Percentiles rank a stretch among this genome's conserved stretches.
Conservation (phyloP, 2,797 vertebrate species). For the Acomys russatus region DNA sequence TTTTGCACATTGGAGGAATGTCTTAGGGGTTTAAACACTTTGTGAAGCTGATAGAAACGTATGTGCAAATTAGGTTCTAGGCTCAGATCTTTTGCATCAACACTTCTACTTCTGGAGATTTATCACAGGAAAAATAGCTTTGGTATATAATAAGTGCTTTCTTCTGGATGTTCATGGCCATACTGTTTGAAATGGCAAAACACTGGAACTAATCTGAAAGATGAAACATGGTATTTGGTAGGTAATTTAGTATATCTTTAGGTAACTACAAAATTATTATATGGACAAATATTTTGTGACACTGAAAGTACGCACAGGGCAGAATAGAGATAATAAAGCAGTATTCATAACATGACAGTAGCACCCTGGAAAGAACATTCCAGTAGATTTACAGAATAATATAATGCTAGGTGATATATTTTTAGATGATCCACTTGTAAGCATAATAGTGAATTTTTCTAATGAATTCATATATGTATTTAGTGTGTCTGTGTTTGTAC, state of each 20-base stretch:
- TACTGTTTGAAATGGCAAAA: constrained; percentile 8
- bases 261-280: background rate
- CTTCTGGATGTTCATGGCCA: background rate
- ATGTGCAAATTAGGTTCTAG: background rate
- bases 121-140: background rate
- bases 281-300: constrained; percentile 28
- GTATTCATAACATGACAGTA: background rate
- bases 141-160: background rate
- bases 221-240: background rate
- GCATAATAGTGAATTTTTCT: background rate
- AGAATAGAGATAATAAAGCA: background rate
- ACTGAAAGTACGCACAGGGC: background rate
- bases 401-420: background rate
- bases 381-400: background rate
- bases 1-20: background rate
- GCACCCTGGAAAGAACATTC: background rate
- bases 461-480: background rate
- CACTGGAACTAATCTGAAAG: background rate
- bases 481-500: too few species aligned
- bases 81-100: background rate
- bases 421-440: background rate
- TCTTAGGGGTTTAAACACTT: background rate
- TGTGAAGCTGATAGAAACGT: background rate
- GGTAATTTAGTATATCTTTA: background rate
- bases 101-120: background rate